Conservation (phyloP, 2,113 vertebrate species). For the Oceanodroma tethys region DNA sequence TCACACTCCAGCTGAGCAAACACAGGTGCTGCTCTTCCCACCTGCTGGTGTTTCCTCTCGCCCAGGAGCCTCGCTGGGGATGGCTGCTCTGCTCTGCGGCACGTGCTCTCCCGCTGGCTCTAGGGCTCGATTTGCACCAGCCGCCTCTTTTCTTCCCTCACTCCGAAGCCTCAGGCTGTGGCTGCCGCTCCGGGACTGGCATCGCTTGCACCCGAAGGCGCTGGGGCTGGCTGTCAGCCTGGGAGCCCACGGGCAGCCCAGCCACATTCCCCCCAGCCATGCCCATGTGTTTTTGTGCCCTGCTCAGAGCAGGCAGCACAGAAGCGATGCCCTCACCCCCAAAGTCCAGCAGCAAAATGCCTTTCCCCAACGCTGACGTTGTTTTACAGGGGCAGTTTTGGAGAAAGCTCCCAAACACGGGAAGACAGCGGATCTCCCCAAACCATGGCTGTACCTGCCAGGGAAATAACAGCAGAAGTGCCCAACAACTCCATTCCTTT, state of each 20-base stretch:
- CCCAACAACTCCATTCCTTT: not conserved
- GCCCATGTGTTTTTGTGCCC: not conserved
- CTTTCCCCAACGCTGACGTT: not conserved
- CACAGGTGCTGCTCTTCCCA: not conserved
- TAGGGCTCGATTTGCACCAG: not conserved
- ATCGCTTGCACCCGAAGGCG: not conserved
- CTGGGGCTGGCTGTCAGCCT: not conserved
- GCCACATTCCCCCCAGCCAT: not conserved
- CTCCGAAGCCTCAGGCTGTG: not conserved
- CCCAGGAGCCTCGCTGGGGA: not conserved
- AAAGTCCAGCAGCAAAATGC: not conserved
- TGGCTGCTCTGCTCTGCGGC: not conserved
- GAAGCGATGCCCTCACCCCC: accelerated
- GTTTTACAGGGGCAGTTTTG: not conserved
- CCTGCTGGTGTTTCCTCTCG: accelerated
- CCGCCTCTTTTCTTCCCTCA: not conserved
- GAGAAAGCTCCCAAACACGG: not conserved
- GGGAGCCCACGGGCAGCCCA: not conserved
- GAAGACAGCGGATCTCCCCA: accelerated
- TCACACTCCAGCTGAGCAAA: slow-evolving; percentile 21
- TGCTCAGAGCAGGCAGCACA: not conserved
- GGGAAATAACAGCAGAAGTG: not conserved
- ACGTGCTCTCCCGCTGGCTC: accelerated
- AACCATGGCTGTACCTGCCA: not conserved
- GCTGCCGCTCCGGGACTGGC: not conserved